Evolutionary conservation across 2,113 vertebrate species (phyloP).

Genomic region (Parus major): DNA sequence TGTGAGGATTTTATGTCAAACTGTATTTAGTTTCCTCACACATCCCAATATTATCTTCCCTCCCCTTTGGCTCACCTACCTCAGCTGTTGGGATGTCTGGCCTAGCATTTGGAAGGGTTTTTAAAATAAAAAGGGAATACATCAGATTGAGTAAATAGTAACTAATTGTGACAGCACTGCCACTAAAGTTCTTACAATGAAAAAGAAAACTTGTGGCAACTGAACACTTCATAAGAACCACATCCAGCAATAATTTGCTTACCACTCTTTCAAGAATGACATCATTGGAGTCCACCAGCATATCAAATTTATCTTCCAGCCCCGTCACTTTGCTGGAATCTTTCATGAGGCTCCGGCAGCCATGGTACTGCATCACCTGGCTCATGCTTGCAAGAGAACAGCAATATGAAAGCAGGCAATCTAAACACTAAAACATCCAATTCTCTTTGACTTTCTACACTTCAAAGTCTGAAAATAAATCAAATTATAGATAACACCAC

Average conservation of each 20-base stretch:
- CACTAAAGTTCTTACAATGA: not conserved
- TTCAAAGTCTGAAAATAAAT: not conserved
- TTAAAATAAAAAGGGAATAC: not conserved
- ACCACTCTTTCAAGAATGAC: constrained; percentile 94
- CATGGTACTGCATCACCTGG: constrained; percentile 91
- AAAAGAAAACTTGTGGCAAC: not conserved
- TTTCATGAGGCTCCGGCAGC: constrained; percentile 84
- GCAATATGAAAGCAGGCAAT: not conserved
- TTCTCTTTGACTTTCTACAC: not conserved
- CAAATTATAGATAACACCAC: accelerated
- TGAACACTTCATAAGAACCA: not conserved
- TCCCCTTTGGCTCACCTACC: not conserved
- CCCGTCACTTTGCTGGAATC: constrained; percentile 84
- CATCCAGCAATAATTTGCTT: constrained; percentile 29
- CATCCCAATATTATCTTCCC: not conserved
- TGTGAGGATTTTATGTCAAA: not conserved
- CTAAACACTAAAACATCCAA: not conserved
- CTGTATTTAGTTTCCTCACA: not conserved
- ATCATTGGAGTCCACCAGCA: constrained; percentile 93
- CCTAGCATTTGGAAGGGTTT: not conserved
- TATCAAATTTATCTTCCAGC: constrained; percentile 91
- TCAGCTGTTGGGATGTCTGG: not conserved
- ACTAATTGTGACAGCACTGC: not conserved
- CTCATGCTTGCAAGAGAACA: constrained; percentile 84
- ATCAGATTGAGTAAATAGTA: not conserved